Base-by-base conservation (phyloP, 2,888 invertebrate species). In the Drosophila niveifrons region DNA sequence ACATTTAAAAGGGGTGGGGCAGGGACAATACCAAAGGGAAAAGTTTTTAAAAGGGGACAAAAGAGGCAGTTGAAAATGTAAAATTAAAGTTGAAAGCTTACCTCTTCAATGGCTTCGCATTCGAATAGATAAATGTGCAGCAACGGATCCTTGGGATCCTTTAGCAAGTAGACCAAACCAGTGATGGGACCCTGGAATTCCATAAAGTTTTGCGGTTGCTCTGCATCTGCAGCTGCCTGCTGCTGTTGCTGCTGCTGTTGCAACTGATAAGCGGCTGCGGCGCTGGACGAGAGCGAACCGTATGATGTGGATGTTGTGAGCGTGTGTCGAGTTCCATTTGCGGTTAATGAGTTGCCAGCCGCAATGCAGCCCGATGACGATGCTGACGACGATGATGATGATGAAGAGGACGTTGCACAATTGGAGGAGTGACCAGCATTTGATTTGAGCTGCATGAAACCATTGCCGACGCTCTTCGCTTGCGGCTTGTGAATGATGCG, bases 81-180 rank as follows among this genome's bases (percentile, higher is more conserved):
- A 58, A 23, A 4, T n/a, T 36, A 1, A 36, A 36, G 36, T 17
- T n/a, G n/a, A 15, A 9, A 56, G 94, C 95, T 95, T 91, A 96
- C 96, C 93, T 96, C 96, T 57, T 93, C 92, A 0, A 93, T 93
- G 41, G 95, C 94, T 68, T 94, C 93, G 43, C 96, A 95, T 89
- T 94, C 94, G 91, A 95, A 96, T 61, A 96, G 93, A 91, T 95
- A 95, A 91, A 96, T 96, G 91, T 95, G 95, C 29, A 96, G 94
- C 2, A 96, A 93, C n/a, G 94, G 94, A 89, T 96, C 96, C 84
- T 94, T 94, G 78, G 95, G 95, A 90, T 96, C 96, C 83, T 95
- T 94, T 68, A 96, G 93, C 82, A 96, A 94, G 92, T 96, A 96
- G 83, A 96, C 94, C 89, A 96, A 94, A 86, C 94, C 95, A 52